Base-by-base conservation (phyloP, 2,113 vertebrate species). In the Grallaria varia region DNA sequence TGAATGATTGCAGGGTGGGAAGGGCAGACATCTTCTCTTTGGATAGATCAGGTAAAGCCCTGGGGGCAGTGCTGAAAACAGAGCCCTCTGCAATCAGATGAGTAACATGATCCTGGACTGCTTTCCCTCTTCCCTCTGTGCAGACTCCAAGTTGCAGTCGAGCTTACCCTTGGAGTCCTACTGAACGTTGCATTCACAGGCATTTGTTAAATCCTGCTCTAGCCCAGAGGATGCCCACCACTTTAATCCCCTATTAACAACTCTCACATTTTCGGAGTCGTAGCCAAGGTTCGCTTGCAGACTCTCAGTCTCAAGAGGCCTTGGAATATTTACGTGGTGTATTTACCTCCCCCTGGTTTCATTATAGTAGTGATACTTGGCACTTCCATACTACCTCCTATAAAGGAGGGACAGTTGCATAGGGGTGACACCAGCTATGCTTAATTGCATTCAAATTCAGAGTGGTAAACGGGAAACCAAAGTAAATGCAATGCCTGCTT, bases 1-100 rank as follows among this genome's bases (percentile, higher is more conserved):
- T 85, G 96, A 95, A 87, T 87, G 84, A 94, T 94, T 96, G 93
- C 94, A 92, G 93, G 87, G 81, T 93, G 81, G 93, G 96, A 96
- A 96, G 90, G 79, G 53, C 90, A 95, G 90, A 63, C 80, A 79
- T 93, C 69, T 80, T 87, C 84, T 90, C 21, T 92, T 96, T 96
- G 83, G 88, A 93, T 53, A 82, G 68, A 81, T 84, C 96, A 95
- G 96, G 95, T 96, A 97, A 92, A 96, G 56, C 95, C 96, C 83
- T 53, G 80, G 52, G 64, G 95, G 83, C 62, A 93, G 77, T 0
- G 0, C 68, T 84, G 92, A 92, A 92, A 95, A 95, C 80, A 78
- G 77, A 93, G 56, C 56, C 49, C 92, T 68, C 75, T 96, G 86
- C 95, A 88, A 33, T 74, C 92, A 89, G 79, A 92, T 93, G 92